A percentile compares a stretch with the other conserved stretches of the same genome.
Evolutionary conservation across 2,113 vertebrate species (phyloP).

Genomic region (Pagrus major): DNA sequence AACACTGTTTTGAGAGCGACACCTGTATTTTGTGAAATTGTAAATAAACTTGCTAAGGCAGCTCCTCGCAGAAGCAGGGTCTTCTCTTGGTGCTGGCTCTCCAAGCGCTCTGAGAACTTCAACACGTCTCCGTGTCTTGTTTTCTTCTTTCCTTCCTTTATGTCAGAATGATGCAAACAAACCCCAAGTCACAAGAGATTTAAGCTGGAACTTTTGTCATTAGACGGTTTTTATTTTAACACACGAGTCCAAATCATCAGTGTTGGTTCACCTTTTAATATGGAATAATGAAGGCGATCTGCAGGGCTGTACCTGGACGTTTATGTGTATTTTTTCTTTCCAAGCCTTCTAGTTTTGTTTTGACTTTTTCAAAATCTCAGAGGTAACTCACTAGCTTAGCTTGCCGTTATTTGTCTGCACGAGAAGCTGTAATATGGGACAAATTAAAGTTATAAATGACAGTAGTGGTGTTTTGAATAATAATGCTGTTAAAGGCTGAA

Average conservation of each 20-base stretch:
- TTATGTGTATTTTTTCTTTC: no score
- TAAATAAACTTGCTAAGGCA: constrained; percentile 79
- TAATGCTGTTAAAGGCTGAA: no score
- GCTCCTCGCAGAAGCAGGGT: constrained; percentile 85
- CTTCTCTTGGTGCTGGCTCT: constrained; percentile 81
- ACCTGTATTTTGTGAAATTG: constrained; percentile 76
- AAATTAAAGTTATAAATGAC: no score
- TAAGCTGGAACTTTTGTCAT: no score
- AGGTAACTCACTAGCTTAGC: neutral
- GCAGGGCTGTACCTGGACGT: neutral
- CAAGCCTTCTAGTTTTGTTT: neutral
- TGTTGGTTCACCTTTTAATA: neutral
- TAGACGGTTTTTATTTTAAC: neutral
- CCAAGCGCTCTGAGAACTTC: constrained; percentile 54
- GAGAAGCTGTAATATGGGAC: no score
- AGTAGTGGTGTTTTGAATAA: no score
- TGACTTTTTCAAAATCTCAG: no score
- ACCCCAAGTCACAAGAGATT: no score
- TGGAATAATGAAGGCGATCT: no score
- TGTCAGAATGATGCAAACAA: neutral
- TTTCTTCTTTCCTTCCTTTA: neutral
- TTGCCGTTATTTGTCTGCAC: neutral
- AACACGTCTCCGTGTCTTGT: constrained; percentile 17
- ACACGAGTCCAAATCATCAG: neutral
- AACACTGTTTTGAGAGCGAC: constrained; percentile 53